Evolutionary conservation across 1,140 invertebrate species (phyloP), one percentile per base, ranked within the genome.

Genomic region (Orius insidiosus): DNA sequence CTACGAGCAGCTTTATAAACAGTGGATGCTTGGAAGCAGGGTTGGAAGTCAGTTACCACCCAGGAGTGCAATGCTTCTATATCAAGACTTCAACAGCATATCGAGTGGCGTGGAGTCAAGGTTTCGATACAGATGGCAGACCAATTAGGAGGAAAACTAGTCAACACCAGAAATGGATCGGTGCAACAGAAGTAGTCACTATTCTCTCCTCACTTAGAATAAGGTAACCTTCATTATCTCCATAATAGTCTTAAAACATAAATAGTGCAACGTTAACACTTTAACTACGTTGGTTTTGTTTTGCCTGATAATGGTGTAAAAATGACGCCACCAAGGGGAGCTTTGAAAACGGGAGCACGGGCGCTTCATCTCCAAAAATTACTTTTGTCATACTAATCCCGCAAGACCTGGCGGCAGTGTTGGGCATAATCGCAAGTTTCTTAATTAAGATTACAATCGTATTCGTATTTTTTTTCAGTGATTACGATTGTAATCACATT

Each of bases 141-240:
- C n/a, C n/a, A n/a, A n/a, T n/a, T n/a, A n/a, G n/a, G n/a, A n/a
- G n/a, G n/a, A n/a, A n/a, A n/a, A n/a, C n/a, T n/a, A n/a, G n/a
- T n/a, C n/a, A n/a, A n/a, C n/a, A n/a, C n/a, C n/a, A 68, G 80
- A 44, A 92, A 63, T 93, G 87, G 86, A 92, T 93, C 53, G 87
- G 87, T 13, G 84, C 86, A 11, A 85, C 82, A 6, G 84, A 87
- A 66, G 79, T 86, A 11, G 74, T 82, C 7, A 84, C 81, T 5
- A 66, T 86, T 36, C 64, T 87, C 11, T 82, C 80, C 13, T 85
- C 76, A 53, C 67, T 84, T 33, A 70, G 74, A 63, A 83, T 87
- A 60, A 74, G 71, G 77, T 56, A 32, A 35, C 3, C 32, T 33
- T 15, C 48, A 8, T 8, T 44, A 19, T 45, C 10, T n/a, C n/a